Conservation (phyloP, 2,113 vertebrate genomes). For the Gymnorhina tibicen region DNA sequence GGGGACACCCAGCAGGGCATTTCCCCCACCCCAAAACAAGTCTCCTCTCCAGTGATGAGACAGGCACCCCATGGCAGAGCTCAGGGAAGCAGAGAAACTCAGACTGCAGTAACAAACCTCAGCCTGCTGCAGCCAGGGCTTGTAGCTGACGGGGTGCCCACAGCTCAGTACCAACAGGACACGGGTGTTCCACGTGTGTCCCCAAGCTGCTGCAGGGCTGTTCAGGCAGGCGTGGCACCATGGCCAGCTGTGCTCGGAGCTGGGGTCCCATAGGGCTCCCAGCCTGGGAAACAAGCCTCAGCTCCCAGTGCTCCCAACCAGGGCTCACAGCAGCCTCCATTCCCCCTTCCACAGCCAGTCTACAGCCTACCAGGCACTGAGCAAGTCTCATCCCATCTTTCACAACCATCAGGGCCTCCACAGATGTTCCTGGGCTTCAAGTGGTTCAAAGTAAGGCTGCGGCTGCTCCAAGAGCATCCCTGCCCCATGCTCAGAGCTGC, state of each 20-base stretch:
- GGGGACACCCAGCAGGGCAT: background rate
- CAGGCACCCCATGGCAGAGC: background rate
- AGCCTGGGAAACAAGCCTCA: background rate
- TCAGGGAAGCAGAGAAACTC: background rate
- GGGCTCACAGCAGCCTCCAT: background rate
- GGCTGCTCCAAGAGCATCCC: background rate
- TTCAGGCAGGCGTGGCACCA: background rate
- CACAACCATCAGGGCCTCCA: background rate
- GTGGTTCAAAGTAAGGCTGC: background rate
- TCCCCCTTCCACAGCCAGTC: background rate
- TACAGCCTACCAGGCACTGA: background rate
- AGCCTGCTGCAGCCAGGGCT: background rate
- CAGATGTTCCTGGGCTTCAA: background rate
- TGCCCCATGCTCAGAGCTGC: background rate
- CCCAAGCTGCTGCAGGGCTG: background rate
- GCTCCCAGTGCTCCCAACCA: background rate
- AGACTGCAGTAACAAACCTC: background rate
- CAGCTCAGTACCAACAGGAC: background rate
- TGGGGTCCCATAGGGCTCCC: background rate
- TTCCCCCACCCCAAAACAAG: background rate
- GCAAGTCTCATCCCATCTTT: background rate
- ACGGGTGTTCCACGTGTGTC: background rate
- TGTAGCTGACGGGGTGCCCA: background rate
- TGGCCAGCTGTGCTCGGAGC: background rate
- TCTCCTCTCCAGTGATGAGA: background rate